Conservation (phyloP, 2,888 invertebrate species). For the Alloplasta piceator region DNA sequence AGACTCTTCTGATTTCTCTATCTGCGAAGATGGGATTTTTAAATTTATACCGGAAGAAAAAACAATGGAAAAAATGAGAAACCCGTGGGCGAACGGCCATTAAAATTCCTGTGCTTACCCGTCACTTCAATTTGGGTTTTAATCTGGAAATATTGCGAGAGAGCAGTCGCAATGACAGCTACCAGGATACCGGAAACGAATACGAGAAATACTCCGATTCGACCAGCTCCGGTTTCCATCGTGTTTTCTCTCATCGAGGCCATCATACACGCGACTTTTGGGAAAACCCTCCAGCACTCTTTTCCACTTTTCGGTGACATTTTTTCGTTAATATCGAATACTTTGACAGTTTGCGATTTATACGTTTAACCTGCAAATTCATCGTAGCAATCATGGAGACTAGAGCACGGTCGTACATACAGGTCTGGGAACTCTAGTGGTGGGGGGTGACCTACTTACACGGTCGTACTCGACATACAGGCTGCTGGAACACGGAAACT, state of each 20-base stretch:
- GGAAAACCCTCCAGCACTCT: conserved; percentile 60
- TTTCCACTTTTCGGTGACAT: conserved; percentile 69
- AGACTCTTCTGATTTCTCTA: conserved; percentile 69
- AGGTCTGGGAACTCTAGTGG: too few species aligned
- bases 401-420: conserved; percentile 43
- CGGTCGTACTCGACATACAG: too few species aligned
- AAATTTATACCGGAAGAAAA: too few species aligned
- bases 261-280: conserved; percentile 67
- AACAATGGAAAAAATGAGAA: too few species aligned
- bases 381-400: conserved; percentile 51
- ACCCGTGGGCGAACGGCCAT: too few species aligned
- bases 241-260: conserved; percentile 59
- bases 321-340: conserved; percentile 45
- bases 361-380: conserved; percentile 42
- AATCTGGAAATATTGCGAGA: conserved; percentile 75
- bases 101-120: conserved; percentile 63
- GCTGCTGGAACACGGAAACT: too few species aligned
- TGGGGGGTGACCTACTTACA: too few species aligned
- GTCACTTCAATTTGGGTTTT: conserved; percentile 61
- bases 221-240: conserved; percentile 71
- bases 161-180: conserved; percentile 74
- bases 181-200: conserved; percentile 75
- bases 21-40: conserved; percentile 55
- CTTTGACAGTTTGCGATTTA: conserved; percentile 29
- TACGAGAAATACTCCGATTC: conserved; percentile 72